phyloP scores from a whole-genome alignment of 2,113 vertebrate species.

The Panthera leo region DNA sequence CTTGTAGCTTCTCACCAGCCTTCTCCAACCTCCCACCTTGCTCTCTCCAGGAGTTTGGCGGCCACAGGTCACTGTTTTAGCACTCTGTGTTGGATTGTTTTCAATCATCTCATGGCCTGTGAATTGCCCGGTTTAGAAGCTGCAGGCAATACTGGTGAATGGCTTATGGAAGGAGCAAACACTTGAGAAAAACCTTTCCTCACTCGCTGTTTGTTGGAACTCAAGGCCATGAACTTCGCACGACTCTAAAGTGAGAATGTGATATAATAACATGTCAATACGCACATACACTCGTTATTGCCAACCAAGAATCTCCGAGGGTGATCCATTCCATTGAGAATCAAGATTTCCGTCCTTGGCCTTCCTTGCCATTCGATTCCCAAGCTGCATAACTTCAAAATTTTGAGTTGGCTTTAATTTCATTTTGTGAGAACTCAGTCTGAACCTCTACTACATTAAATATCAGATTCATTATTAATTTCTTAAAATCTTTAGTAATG shows the following conservation, averaged over 20 bases:
- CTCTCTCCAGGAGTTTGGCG: background rate
- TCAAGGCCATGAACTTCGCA: background rate
- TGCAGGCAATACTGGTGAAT: background rate
- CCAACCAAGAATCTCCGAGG: background rate
- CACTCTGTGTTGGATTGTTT: background rate
- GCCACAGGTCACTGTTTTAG: background rate
- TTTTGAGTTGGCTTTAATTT: slow-evolving; percentile 20
- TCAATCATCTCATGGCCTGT: background rate
- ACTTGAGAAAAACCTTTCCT: background rate
- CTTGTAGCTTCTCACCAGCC: background rate
- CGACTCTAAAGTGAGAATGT: background rate
- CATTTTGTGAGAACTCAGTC: background rate
- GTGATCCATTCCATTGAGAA: background rate
- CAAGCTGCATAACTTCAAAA: background rate
- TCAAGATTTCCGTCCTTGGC: background rate
- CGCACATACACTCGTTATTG: background rate
- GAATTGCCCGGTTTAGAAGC: background rate
- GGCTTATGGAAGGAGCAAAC: background rate
- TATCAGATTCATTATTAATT: background rate
- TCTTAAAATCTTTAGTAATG: slow-evolving; percentile 24
- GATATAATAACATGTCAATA: background rate
- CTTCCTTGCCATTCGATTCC: background rate
- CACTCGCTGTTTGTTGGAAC: rapidly evolving
- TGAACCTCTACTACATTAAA: background rate
- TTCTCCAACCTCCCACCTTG: background rate